Conservation (phyloP, 2,797 vertebrate genomes). For the Ispidina lecontei region DNA sequence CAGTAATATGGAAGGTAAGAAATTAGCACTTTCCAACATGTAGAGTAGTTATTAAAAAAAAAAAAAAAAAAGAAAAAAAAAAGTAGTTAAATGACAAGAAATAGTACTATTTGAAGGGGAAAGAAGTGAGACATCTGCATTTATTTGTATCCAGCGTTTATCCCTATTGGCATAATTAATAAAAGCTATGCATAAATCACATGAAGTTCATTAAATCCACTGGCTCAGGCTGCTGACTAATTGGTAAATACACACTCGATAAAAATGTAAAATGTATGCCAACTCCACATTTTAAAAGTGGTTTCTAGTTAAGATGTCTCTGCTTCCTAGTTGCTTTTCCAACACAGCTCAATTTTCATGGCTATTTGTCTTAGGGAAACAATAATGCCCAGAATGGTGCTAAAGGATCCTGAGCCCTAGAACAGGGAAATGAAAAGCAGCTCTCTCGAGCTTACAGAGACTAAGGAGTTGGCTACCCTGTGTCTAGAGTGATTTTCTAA, state of each 20-base stretch:
- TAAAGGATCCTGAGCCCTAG: neutral
- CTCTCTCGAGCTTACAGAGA: neutral
- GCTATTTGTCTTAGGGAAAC: neutral
- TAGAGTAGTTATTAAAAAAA: neutral
- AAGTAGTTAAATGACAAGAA: neutral
- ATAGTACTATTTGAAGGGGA: slow-evolving; percentile 42
- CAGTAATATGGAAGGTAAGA: neutral
- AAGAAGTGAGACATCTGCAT: slow-evolving; percentile 63
- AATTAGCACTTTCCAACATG: neutral
- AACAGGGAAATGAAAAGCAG: neutral
- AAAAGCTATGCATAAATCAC: slow-evolving; percentile 78
- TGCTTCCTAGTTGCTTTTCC: slow-evolving; percentile 14
- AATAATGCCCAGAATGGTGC: neutral
- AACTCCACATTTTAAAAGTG: slow-evolving; percentile 46
- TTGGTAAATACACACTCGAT: slow-evolving; percentile 74
- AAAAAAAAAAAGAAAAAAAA: neutral
- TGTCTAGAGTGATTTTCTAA: neutral
- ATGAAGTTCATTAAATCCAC: slow-evolving; percentile 76
- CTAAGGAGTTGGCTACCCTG: neutral
- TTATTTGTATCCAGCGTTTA: slow-evolving; percentile 73
- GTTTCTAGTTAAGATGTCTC: slow-evolving; percentile 5
- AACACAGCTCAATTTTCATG: neutral
- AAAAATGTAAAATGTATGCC: slow-evolving; percentile 63
- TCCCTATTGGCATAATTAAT: slow-evolving; percentile 77
- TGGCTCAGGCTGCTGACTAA: slow-evolving; percentile 74